phyloP scores from a whole-genome alignment of 2,113 vertebrate genomes.

The Circaetus cinerascens region DNA sequence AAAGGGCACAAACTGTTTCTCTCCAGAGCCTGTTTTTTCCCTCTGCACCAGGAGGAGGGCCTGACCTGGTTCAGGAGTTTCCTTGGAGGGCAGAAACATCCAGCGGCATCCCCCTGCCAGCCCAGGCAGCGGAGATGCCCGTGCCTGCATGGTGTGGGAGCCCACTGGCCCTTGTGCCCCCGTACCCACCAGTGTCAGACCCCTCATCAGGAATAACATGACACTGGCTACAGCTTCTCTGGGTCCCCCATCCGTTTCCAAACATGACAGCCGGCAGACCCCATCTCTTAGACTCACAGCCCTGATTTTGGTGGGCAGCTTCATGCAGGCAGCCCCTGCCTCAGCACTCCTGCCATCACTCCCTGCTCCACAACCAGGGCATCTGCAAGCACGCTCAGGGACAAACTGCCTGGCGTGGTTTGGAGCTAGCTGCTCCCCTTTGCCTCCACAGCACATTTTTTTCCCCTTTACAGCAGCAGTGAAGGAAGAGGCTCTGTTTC shows the following conservation, averaged over 20 bases:
- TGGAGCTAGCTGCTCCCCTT: neutral
- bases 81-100: constrained; percentile 1
- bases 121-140: neutral
- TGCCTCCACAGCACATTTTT: neutral
- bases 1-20: constrained; percentile 60
- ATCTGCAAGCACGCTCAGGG: neutral
- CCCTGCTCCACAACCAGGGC: neutral
- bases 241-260: neutral
- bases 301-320: neutral
- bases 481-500: neutral
- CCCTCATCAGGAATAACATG: rapidly evolving
- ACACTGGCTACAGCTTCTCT: neutral
- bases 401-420: rapidly evolving
- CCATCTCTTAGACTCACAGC: neutral
- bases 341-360: neutral
- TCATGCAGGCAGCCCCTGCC: neutral
- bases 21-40: neutral
- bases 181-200: rapidly evolving
- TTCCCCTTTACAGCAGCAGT: neutral
- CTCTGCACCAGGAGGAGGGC: neutral
- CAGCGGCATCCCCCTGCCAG: neutral
- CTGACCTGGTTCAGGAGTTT: neutral
- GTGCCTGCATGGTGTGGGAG: rapidly evolving
- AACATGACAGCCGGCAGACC: neutral
- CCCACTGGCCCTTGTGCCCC: neutral